These are phyloP conservation scores for Meghimatium bilineatum DNA, from an alignment of 2,888 invertebrate species.

Conservation along the genomic window DNA sequence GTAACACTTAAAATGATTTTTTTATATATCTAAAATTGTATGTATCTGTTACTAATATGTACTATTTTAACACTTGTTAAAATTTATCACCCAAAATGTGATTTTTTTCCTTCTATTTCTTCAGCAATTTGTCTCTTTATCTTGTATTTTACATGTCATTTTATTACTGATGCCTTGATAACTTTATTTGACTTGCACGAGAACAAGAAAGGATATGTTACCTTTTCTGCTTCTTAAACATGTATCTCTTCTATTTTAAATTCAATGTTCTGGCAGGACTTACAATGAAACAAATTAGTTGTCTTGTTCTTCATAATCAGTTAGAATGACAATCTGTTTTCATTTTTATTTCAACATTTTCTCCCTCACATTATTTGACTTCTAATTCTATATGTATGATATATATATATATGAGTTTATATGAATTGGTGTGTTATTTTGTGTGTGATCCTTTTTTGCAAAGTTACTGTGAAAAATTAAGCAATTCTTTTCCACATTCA, in stretches of 20 bases:
- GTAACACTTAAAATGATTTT: neutral
- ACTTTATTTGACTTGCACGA: neutral
- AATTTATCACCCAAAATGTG: neutral
- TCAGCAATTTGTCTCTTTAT: neutral
- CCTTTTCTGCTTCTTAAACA: neutral
- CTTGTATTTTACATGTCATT: neutral
- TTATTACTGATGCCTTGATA: constrained; percentile 10
- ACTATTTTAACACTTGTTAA: neutral
- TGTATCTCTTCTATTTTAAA: neutral
- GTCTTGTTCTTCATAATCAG: neutral
- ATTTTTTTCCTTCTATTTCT: neutral
- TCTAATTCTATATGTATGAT: constrained; percentile 10
- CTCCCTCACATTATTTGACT: neutral
- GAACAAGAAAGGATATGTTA: neutral
- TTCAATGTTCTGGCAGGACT: constrained; percentile 26
- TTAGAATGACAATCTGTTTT: neutral
- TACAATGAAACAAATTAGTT: constrained; percentile 34
- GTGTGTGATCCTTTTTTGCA: neutral
- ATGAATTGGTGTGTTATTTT: neutral
- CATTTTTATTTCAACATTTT: constrained; percentile 18
- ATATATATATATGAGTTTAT: neutral
- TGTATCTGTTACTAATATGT: neutral
- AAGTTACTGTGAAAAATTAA: neutral
- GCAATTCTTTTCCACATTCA: neutral
- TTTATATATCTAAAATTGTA: neutral